Percentiles rank a stretch among this genome's conserved stretches.
Conservation (phyloP, 1,140 invertebrate genomes). For the Caenorhabditis tropicalis region DNA sequence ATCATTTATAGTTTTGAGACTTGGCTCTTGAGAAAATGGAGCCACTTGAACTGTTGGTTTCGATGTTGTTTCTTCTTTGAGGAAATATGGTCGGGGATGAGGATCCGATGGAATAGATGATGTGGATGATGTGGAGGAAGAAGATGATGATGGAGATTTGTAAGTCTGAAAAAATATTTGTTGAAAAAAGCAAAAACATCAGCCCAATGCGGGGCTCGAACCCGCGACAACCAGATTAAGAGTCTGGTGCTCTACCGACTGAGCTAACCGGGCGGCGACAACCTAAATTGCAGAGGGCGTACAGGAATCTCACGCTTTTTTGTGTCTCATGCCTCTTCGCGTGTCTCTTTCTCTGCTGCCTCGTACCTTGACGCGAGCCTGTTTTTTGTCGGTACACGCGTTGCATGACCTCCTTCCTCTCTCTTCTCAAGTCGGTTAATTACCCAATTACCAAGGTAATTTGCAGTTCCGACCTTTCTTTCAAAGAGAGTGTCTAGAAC, state of each 20-base stretch:
- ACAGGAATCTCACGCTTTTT: too few species aligned
- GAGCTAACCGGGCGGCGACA: conserved; percentile 67
- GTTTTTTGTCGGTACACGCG: neutral
- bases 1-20: conserved; percentile 32
- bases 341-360: too few species aligned
- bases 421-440: neutral
- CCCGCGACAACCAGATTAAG: conserved; percentile 72
- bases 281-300: neutral
- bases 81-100: neutral
- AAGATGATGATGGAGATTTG: neutral
- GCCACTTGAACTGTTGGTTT: conserved; percentile 40
- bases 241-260: conserved; percentile 73
- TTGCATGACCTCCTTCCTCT: neutral
- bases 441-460: neutral
- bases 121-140: neutral
- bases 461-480: neutral
- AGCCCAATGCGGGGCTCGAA: conserved; percentile 71
- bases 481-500: neutral
- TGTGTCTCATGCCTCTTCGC: too few species aligned
- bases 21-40: conserved; percentile 31
- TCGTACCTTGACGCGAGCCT: neutral
- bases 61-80: neutral
- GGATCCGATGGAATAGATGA: conserved; percentile 37
- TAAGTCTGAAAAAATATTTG: neutral
- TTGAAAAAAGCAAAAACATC: neutral